Conservation (phyloP, 2,888 invertebrate species). For the Neoaliturus tenellus region DNA sequence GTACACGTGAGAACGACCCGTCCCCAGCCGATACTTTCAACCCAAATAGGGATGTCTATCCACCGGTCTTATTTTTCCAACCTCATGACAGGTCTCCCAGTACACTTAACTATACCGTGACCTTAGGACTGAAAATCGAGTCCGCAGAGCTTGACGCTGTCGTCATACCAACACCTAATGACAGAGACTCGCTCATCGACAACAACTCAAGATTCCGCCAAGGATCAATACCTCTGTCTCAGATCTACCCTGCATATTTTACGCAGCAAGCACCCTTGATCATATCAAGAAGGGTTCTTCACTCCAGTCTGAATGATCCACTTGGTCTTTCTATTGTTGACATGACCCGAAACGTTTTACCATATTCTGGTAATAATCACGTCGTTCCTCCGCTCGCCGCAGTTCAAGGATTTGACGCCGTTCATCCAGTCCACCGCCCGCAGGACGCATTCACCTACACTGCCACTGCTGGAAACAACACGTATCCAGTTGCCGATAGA, state of each 20-base stretch:
- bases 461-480: neutral
- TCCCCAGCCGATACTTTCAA: neutral
- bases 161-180: neutral
- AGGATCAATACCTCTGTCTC: neutral
- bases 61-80: neutral
- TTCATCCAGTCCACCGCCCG: neutral
- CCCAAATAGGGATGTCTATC: neutral
- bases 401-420: neutral
- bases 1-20: neutral
- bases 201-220: slow-evolving; percentile 23
- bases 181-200: slow-evolving; percentile 11
- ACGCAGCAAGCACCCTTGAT: neutral
- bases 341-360: slow-evolving; percentile 24
- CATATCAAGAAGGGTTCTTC: neutral
- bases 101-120: neutral
- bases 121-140: neutral
- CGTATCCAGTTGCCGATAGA: neutral
- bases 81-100: neutral
- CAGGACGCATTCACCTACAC: slow-evolving; percentile 4
- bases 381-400: neutral
- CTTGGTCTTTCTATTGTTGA: slow-evolving; percentile 26
- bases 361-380: slow-evolving; percentile 3
- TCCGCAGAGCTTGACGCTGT: neutral
- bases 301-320: neutral
- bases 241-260: neutral